Evolutionary conservation across 2,888 invertebrate genomes (phyloP), one percentile per base, ranked within the genome.

Genomic region (Euzetes globulus): DNA sequence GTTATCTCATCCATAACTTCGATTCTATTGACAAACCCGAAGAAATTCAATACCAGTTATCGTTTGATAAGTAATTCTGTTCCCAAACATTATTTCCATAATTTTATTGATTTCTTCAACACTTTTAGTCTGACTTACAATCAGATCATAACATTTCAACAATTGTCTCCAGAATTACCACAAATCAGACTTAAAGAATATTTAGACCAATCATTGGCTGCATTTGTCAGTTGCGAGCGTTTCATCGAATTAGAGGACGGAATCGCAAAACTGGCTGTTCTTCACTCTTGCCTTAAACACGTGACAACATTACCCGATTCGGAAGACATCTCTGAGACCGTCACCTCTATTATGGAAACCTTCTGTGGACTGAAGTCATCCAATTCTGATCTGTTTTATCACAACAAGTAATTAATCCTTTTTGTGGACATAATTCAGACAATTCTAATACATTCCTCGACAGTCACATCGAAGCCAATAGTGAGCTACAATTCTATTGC

Each of bases 211-310:
- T 70, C 47, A 5, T 13, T 70, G 37, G 47, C 45, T 70, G 25
- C 41, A 11, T 70, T 70, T 17, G 6, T 70, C n/a, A 25, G 47
- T 47, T 70, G 70, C 45, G 45, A 70, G 25, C 25, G 22, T 11
- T 70, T 70, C 13, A 17, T 13, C 19, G 15, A 41, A 25, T 70
- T 70, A 25, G 45, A 70, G 15, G 70, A 70, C 45, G 70, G 70
- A 7, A 70, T 70, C 70, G 41, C 25, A 25, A 70, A 70, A 47
- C 37, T 70, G 17, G 70, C 47, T 19, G 45, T 70, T 22, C 41
- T 70, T 70, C 45, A 70, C 25, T 70, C 70, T 7, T 70, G 70
- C 15, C 47, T 70, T 25, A 70, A 70, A 22, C 15, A 47, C 9
- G 1, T 45, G 1, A 13, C n/a, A 13, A 19, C 15, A 1, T 9